Evolutionary conservation across 1,140 invertebrate genomes (phyloP).

Genomic region (Drosophila arawakana): DNA sequence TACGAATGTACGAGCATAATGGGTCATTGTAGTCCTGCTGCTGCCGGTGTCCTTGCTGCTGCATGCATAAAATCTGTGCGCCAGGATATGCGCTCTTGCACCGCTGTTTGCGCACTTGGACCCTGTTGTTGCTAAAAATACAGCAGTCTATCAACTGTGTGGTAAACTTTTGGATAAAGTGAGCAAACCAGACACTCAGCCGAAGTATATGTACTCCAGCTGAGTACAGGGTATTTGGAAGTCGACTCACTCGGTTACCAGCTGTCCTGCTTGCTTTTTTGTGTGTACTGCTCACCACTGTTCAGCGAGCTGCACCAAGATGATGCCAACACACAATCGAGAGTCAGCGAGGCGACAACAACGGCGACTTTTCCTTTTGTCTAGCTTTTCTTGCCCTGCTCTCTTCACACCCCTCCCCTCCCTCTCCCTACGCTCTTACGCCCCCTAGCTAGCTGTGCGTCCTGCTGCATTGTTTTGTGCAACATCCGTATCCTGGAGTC

Average conservation of each 20-base stretch:
- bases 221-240: too few relatives aligned
- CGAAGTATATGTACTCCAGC: too few relatives aligned
- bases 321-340: conserved; percentile 25
- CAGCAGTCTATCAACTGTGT: too few relatives aligned
- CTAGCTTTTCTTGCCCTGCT: too few relatives aligned
- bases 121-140: background rate
- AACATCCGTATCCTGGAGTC: conserved; percentile 31
- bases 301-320: conserved; percentile 25
- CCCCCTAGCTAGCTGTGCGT: background rate
- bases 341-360: conserved; percentile 51
- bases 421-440: background rate
- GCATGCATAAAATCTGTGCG: conserved; percentile 26
- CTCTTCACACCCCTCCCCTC: too few relatives aligned
- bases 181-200: too few relatives aligned
- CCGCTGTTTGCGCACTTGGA: conserved; percentile 25
- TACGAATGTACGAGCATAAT: conserved; percentile 51
- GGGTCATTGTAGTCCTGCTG: conserved; percentile 54
- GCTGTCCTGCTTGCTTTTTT: background rate
- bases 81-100: conserved; percentile 25
- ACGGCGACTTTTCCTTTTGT: conserved; percentile 61
- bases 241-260: too few relatives aligned
- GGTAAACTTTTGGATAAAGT: too few relatives aligned
- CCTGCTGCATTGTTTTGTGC: conserved; percentile 53
- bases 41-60: conserved; percentile 17
- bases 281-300: conserved; percentile 62